These are phyloP conservation scores for Mixornis gularis DNA, from an alignment of 2,113 vertebrate genomes.

Conservation along the genomic window DNA sequence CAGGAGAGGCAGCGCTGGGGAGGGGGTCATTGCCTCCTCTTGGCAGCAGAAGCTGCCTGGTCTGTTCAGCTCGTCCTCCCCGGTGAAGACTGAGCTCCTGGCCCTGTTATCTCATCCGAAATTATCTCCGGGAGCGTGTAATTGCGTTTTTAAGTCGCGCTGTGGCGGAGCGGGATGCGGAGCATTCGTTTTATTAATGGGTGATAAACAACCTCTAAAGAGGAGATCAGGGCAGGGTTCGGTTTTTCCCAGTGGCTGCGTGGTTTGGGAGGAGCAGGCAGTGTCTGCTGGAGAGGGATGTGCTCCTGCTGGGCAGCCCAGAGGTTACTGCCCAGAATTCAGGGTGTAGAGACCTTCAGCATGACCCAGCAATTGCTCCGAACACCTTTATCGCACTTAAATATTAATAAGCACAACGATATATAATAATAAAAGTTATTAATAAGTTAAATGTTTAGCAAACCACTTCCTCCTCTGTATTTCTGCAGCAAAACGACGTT, in stretches of 20 bases:
- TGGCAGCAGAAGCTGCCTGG: slow-evolving; percentile 12
- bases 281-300: not conserved
- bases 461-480: not conserved
- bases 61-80: not conserved
- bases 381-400: not conserved
- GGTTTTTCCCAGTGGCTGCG: not conserved
- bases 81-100: not conserved
- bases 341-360: not conserved
- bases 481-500: not conserved
- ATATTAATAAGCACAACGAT: not conserved
- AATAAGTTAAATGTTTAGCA: not conserved
- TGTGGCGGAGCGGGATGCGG: not conserved
- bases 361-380: not conserved
- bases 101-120: not conserved
- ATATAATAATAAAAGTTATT: not conserved
- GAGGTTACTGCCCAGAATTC: not conserved
- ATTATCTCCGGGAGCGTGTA: not conserved
- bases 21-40: not conserved
- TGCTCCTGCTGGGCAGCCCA: not conserved
- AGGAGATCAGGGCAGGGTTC: not conserved
- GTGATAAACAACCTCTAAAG: not conserved
- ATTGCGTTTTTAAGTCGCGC: not conserved
- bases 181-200: not conserved
- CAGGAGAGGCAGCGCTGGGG: not conserved
- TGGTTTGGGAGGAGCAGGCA: not conserved